Conservation (phyloP, 2,797 vertebrate species). For the Emydoidea blandingii region DNA sequence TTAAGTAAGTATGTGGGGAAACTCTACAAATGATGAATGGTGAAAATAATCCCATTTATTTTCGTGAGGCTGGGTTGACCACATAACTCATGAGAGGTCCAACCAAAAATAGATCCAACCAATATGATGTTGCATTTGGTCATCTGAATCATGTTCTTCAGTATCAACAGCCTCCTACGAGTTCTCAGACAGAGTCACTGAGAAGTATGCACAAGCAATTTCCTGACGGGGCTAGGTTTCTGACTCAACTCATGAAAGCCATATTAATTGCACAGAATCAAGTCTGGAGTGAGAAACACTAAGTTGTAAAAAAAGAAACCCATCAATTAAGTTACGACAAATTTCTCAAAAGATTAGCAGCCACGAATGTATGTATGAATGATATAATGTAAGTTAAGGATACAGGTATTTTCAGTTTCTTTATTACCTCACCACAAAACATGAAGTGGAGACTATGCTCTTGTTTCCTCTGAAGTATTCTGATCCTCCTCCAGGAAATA, state of each 20-base stretch:
- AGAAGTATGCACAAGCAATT: not conserved
- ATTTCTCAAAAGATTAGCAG: not conserved
- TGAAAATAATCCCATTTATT: constrained; percentile 2
- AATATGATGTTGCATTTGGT: constrained; percentile 11
- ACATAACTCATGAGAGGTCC: not conserved
- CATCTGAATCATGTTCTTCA: constrained; percentile 19
- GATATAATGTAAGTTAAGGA: not conserved
- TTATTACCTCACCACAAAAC: not conserved
- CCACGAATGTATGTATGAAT: not conserved
- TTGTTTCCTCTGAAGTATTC: not conserved
- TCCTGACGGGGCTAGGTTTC: not conserved
- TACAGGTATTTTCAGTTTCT: not conserved
- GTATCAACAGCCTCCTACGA: not conserved
- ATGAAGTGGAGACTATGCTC: not conserved
- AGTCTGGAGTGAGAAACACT: constrained; percentile 5
- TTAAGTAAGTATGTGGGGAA: not conserved
- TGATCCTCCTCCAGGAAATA: not conserved
- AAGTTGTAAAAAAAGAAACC: not conserved
- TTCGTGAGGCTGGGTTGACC: not conserved
- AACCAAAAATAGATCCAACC: constrained; percentile 22
- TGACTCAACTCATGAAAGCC: not conserved
- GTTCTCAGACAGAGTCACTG: not conserved
- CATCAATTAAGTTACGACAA: not conserved
- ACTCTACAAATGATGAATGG: not conserved
- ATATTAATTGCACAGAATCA: not conserved